A percentile compares a stretch with the other conserved stretches of the same genome.
Conservation (phyloP, 2,113 vertebrate species). For the Meleagris gallopavo region DNA sequence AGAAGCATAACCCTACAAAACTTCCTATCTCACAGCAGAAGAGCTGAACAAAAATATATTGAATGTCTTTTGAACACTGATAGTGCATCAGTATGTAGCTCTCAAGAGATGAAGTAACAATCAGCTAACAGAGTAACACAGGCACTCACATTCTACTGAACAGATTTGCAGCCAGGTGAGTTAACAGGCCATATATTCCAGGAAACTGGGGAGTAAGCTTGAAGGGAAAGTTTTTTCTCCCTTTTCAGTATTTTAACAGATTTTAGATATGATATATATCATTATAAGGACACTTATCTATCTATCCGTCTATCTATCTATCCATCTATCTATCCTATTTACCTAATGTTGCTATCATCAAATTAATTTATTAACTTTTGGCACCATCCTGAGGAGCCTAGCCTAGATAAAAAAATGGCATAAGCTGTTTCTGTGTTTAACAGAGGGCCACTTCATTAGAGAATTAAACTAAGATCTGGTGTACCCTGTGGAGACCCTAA, state of each 20-base stretch:
- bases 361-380: not conserved
- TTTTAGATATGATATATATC: not conserved
- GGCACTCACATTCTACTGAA: not conserved
- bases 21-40: not conserved
- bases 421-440: constrained; percentile 13
- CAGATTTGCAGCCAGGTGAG: not conserved
- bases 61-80: not conserved
- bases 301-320: not conserved
- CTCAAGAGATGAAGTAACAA: not conserved
- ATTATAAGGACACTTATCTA: not conserved
- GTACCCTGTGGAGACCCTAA: not conserved
- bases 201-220: not conserved
- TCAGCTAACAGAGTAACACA: not conserved
- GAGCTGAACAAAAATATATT: not conserved
- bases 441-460: constrained; percentile 1
- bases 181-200: not conserved
- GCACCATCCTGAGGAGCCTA: not conserved
- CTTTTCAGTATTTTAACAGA: not conserved
- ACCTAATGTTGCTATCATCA: not conserved
- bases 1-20: not conserved
- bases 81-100: not conserved
- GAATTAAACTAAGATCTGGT: constrained; percentile 18
- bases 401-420: not conserved
- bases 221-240: not conserved
- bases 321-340: not conserved